Evolutionary conservation across 2,113 vertebrate species (phyloP), one percentile per base, ranked within the genome.

Genomic region (Amphiprion percula): DNA sequence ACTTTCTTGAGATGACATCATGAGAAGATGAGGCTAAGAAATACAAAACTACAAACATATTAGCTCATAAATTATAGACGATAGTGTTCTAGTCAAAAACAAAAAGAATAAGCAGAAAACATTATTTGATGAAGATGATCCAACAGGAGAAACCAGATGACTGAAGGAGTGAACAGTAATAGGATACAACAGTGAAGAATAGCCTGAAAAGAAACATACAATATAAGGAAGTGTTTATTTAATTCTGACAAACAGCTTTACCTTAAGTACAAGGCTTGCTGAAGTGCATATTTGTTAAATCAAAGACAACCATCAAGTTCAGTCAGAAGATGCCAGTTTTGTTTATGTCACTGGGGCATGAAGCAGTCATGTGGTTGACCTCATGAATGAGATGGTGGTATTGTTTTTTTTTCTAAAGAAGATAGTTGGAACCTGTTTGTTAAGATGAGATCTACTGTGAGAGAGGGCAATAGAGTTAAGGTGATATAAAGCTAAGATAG

Each of bases 341-440:
- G 14, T 14, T 23, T 0, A 17, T 39, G 30, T 4, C 14, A 71
- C 30, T 47, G 0, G 4, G 16, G 65, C 37, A 21, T 65, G 61
- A 61, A 23, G 19, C 24, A 6, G 6, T 67, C 44, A 54, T 41
- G 58, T 53, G 21, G 10, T 11, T 69, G 41, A 23, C n/a, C 28
- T 69, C 23, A 4, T 66, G 52, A 37, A 19, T 26, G n/a, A 26
- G 24, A 8, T 14, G n/a, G 4, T 37, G 23, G 68, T 44, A 21
- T 19, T 30, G 49, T n/a, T 6, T 26, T 19, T 30, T n/a, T 6
- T 21, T 21, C 21, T 33, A 10, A 12, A 41, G 16, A 23, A 46
- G 61, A 66, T 52, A 46, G 11, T 46, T 61, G 70, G 17, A 81
- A 85, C 80, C 62, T 59, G 80, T 76, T 85, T 80, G 53, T 41